Percentiles rank a stretch among this genome's conserved stretches.
Conservation (phyloP, 2,113 vertebrate genomes). For the Acinonyx jubatus region DNA sequence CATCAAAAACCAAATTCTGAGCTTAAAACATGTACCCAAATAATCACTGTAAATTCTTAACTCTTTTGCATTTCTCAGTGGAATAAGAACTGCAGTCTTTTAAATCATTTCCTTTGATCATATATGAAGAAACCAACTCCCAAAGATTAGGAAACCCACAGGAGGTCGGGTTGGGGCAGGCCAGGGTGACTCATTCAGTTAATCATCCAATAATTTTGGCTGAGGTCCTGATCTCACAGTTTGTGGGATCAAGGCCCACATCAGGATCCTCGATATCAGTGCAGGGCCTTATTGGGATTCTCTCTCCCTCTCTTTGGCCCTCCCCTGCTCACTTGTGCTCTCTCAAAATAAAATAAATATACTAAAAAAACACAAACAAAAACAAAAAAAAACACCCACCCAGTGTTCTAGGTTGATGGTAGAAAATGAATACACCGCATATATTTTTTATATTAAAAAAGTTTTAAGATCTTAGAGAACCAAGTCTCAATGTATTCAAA, state of each 20-base stretch:
- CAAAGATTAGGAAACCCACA: neutral
- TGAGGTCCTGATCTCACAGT: no score
- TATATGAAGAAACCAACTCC: neutral
- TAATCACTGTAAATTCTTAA: constrained; percentile 8
- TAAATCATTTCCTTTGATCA: neutral
- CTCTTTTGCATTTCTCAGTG: neutral
- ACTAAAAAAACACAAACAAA: no score
- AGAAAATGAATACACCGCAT: neutral
- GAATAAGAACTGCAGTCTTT: neutral
- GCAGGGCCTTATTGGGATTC: no score
- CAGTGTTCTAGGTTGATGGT: neutral
- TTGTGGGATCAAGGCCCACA: no score
- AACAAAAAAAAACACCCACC: neutral
- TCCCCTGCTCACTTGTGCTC: no score
- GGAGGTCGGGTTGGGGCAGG: no score
- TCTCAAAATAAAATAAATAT: no score
- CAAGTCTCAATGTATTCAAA: neutral
- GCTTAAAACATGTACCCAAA: neutral
- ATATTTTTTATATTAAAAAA: neutral
- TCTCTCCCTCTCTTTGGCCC: no score
- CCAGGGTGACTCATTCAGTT: no score
- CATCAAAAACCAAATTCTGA: neutral
- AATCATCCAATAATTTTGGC: no score
- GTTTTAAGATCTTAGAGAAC: neutral
- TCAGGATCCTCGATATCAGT: no score